These are phyloP conservation scores for Epizoanthus ramosus DNA, from an alignment of 92 coral and sea anemone genomes.

Conservation along the genomic window DNA sequence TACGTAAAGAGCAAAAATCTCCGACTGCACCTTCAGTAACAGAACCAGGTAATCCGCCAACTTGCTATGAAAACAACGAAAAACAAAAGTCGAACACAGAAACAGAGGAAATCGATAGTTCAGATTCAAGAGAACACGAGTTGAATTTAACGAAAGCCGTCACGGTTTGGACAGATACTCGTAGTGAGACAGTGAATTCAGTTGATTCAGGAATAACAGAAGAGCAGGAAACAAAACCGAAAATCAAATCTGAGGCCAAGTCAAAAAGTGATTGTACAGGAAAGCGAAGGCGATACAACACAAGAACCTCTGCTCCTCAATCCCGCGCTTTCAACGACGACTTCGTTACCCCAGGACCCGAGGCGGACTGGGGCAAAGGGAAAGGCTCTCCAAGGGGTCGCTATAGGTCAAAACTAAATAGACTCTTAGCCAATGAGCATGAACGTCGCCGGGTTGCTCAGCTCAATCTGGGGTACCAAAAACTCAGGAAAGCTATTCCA, in stretches of 20 bases:
- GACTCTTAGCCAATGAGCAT: constrained; percentile 87
- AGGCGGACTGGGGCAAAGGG: constrained; percentile 63
- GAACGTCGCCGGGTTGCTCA: constrained; percentile 88
- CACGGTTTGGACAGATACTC: background rate
- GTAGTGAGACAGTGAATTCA: background rate
- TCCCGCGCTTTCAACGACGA: constrained; percentile 57
- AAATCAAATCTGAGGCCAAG: background rate
- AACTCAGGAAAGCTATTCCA: constrained; percentile 78
- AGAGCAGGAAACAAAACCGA: background rate
- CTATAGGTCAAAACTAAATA: constrained; percentile 76
- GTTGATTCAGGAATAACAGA: background rate
- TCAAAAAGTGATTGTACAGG: background rate
- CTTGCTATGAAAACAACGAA: background rate
- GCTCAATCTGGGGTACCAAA: constrained; percentile 83
- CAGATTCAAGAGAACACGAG: background rate
- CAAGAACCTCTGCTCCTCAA: constrained; percentile 63
- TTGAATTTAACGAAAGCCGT: background rate
- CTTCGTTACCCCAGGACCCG: constrained; percentile 50
- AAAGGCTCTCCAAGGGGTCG: constrained; percentile 57
- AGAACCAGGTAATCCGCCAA: background rate
- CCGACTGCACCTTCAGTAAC: background rate
- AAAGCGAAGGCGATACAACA: constrained; percentile 63
- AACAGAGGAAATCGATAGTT: background rate
- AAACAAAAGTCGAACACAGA: background rate
- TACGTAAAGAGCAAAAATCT: background rate